Base-by-base conservation (phyloP, 2,113 vertebrate genomes). In the Tachysurus vachellii region DNA sequence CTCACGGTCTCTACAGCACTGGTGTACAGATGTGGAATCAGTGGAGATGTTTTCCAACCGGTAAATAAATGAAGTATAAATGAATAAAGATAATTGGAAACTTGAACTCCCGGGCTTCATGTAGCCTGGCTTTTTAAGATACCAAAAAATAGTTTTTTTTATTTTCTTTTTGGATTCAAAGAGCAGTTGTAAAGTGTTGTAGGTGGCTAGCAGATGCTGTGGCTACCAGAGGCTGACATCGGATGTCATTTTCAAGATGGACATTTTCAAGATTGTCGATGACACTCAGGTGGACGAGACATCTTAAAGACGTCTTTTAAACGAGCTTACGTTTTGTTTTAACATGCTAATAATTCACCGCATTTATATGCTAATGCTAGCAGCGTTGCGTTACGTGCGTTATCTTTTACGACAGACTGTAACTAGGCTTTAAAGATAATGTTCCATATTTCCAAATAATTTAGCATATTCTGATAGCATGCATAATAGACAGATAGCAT, bases 21-120 rank as follows among this genome's bases (percentile, higher is more conserved):
- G 28, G 64, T 88, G 50, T 87, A n/a, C 36, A 36, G 23, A 89
- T 73, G 56, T 56, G 56, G 68, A 16, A 87, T 83, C 64, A 14
- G 50, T 28, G 16, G 9, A 66, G 44, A 19, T 14, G n/a, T 28
- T 82, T 44, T 73, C 36, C 11, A 56, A 59, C n/a, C 31, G 47
- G 14, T 54, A 54, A 71, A 56, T 54, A 64, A 66, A 66, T 53
- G 26, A 44, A n/a, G 28, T 66, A 50, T 66, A 16, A 3, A 68
- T 68, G 19, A 13, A 61, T 14, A 81, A 36, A 81, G 21, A 44
- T 81, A 61, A 26, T 31, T 26, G 56, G 28, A 59, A 80, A 17
- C 77, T 80, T 57, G 17, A 79, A 79, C 56, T 79, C 50, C 12
- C 31, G 31, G 16, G n/a, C 4, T 70, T 83, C 47, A 47, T n/a